Conservation (phyloP, 1,140 invertebrate species). For the Drosophila simulans region DNA sequence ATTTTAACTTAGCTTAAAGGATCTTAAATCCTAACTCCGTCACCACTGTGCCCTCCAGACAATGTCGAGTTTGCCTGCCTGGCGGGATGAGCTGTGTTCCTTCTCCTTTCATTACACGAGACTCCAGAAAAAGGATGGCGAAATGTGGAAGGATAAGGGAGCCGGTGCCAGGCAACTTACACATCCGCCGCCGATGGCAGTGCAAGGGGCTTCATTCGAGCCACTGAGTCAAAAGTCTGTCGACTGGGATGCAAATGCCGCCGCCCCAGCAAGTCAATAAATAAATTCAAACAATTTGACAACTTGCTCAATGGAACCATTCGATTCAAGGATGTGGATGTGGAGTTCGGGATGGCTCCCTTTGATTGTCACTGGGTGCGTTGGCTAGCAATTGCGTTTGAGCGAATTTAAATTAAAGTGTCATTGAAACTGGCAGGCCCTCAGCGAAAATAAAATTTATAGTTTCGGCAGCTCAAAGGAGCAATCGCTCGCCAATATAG, state of each 20-base stretch:
- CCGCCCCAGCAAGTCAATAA: conserved; percentile 73
- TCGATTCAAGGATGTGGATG: conserved; percentile 38
- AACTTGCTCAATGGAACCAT: conserved; percentile 71
- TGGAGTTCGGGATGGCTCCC: not conserved
- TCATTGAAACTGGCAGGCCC: conserved; percentile 79
- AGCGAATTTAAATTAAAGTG: conserved; percentile 83
- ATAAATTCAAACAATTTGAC: conserved; percentile 83
- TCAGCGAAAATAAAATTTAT: conserved; percentile 82
- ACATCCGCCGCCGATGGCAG: conserved; percentile 57
- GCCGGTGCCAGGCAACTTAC: conserved; percentile 42
- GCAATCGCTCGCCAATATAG: conserved; percentile 13
- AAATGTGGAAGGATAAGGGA: not conserved
- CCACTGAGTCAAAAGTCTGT: conserved; percentile 70
- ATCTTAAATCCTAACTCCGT: not conserved
- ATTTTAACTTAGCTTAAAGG: too few species aligned
- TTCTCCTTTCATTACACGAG: conserved; percentile 64
- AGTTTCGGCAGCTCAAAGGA: conserved; percentile 63
- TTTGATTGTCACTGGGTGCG: conserved; percentile 73
- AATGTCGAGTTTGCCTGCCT: not conserved
- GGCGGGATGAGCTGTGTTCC: conserved; percentile 36
- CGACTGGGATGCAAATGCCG: conserved; percentile 76
- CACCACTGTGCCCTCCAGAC: conserved; percentile 43
- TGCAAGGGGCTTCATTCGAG: conserved; percentile 20
- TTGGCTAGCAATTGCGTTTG: conserved; percentile 80
- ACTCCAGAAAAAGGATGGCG: not conserved